These are phyloP conservation scores for Creontiades dilutus DNA, from an alignment of 2,888 invertebrate species.

Conservation along the genomic window DNA sequence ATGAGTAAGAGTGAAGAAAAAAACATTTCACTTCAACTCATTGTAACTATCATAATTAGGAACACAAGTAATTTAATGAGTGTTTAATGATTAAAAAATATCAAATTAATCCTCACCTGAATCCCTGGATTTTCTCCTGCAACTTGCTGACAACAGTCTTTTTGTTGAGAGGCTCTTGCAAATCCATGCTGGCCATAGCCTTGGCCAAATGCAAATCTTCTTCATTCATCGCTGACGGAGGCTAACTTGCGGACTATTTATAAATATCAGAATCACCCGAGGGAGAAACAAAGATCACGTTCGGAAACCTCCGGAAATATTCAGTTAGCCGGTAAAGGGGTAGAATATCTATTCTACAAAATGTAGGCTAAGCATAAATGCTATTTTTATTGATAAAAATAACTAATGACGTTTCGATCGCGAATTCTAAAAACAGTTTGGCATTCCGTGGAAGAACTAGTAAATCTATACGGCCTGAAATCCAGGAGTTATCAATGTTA, in stretches of 20 bases:
- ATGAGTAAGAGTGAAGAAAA: no score
- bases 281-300: neutral
- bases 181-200: conserved; percentile 83
- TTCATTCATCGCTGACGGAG: conserved; percentile 83
- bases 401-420: neutral
- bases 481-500: conserved; percentile 7
- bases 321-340: neutral
- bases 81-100: no score
- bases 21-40: no score
- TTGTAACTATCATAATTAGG: no score
- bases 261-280: conserved; percentile 16
- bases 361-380: neutral
- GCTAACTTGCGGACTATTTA: conserved; percentile 13
- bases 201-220: conserved; percentile 86
- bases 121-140: conserved; percentile 85
- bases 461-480: neutral
- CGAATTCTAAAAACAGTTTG: conserved; percentile 22
- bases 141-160: conserved; percentile 83
- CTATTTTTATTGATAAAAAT: neutral
- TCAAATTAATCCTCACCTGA: conserved; percentile 80
- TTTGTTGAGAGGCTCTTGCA: conserved; percentile 78
- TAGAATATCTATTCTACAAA: neutral
- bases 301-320: neutral
- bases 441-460: neutral
- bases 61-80: no score